Conservation (phyloP, 2,888 invertebrate species). For the Lithophane socia region DNA sequence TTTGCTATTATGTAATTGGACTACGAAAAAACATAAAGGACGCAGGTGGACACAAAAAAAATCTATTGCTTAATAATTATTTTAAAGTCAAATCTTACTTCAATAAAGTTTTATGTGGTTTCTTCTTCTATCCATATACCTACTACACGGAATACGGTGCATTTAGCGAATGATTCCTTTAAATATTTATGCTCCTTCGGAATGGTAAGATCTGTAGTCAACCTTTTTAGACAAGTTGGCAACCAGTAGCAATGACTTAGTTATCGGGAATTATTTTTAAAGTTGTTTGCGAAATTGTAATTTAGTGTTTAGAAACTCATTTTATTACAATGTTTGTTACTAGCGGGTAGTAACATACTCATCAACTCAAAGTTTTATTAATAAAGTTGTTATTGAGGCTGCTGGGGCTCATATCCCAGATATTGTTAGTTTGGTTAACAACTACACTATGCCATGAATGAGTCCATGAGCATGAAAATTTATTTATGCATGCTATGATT, state of each 20-base stretch:
- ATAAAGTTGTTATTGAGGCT: slow-evolving; percentile 19
- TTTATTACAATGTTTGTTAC: slow-evolving; percentile 21
- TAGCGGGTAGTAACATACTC: slow-evolving; percentile 15
- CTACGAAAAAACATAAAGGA: slow-evolving; percentile 17
- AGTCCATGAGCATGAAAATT: background rate
- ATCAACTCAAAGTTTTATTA: slow-evolving; percentile 26
- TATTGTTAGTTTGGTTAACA: background rate
- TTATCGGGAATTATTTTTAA: background rate
- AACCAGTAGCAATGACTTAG: background rate
- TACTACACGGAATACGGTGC: background rate
- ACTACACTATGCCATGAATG: background rate
- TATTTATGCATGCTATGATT: background rate
- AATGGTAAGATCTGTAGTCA: background rate
- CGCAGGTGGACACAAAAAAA: background rate
- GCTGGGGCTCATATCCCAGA: background rate
- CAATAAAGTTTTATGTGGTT: background rate
- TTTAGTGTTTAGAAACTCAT: slow-evolving; percentile 4
- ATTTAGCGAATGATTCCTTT: slow-evolving; percentile 10
- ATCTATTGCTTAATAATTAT: background rate
- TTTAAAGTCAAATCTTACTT: background rate
- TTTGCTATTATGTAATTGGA: slow-evolving; percentile 61
- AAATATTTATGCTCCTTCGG: slow-evolving; percentile 10
- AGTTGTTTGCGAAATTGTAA: background rate
- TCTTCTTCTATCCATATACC: background rate
- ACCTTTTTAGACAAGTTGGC: background rate